Percentiles rank a stretch among this genome's conserved stretches.
phyloP scores from a whole-genome alignment of 1,140 invertebrate species.

The Coelopa frigida region DNA sequence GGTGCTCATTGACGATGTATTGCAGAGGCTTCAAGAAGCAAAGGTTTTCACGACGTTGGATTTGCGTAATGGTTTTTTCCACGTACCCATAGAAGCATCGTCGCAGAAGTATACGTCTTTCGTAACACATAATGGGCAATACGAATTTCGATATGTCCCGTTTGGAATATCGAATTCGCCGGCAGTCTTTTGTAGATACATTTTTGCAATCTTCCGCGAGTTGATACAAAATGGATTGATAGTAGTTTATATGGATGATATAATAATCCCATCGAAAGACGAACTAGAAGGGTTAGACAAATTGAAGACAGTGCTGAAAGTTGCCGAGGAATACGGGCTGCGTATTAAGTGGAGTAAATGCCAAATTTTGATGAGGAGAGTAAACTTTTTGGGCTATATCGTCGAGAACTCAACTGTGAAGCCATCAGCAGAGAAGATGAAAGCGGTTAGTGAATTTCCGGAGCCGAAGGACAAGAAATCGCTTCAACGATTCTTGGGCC shows the following conservation, averaged over 20 bases:
- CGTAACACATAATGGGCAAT: constrained; percentile 9
- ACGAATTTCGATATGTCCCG: constrained; percentile 45
- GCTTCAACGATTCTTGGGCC: constrained; percentile 29
- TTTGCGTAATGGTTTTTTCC: constrained; percentile 19
- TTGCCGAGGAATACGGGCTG: not conserved
- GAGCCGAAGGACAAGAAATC: constrained; percentile 22
- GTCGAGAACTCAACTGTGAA: constrained; percentile 15
- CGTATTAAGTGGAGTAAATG: constrained; percentile 23
- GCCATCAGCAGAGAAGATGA: constrained; percentile 22
- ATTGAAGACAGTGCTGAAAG: not conserved
- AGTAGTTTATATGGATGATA: constrained; percentile 14
- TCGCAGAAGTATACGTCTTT: constrained; percentile 10
- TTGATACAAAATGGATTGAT: constrained; percentile 4
- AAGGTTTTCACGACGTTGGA: constrained; percentile 26
- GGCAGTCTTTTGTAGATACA: constrained; percentile 26
- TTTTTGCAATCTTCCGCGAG: constrained; percentile 15
- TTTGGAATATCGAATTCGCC: constrained; percentile 31
- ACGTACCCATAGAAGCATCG: not conserved
- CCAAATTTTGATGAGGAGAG: constrained; percentile 16
- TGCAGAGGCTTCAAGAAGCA: constrained; percentile 18
- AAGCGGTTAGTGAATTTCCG: constrained; percentile 27
- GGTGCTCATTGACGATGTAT: constrained; percentile 29
- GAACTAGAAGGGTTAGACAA: constrained; percentile 12
- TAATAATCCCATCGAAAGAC: constrained; percentile 16
- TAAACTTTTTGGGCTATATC: constrained; percentile 21